phyloP scores from a whole-genome alignment of 2,113 vertebrate genomes.

The Rhinoptilus africanus region DNA sequence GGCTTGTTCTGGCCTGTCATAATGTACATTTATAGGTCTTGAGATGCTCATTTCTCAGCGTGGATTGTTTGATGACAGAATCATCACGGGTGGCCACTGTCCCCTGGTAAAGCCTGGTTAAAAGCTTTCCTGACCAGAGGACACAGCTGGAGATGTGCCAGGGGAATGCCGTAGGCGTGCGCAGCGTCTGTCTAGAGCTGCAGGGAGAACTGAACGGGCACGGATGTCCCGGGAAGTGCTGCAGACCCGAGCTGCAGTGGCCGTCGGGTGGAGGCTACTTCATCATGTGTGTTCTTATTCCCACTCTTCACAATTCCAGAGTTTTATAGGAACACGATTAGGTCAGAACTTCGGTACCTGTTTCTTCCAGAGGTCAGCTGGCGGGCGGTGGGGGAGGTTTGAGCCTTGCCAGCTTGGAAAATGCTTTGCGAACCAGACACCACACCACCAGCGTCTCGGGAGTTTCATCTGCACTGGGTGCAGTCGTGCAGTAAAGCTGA shows the following conservation, averaged over 20 bases:
- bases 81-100: not conserved
- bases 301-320: not conserved
- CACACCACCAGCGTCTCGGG: not conserved
- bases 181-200: not conserved
- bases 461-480: not conserved
- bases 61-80: not conserved
- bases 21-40: not conserved
- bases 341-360: not conserved
- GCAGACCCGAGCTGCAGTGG: not conserved
- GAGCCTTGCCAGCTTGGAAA: not conserved
- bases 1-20: not conserved
- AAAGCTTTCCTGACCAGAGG: not conserved
- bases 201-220: not conserved
- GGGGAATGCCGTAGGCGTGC: not conserved
- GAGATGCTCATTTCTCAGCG: not conserved
- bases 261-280: rapidly evolving
- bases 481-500: not conserved
- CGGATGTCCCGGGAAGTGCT: rapidly evolving
- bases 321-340: not conserved
- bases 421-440: not conserved
- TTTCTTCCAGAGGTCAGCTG: not conserved
- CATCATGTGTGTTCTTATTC: not conserved
- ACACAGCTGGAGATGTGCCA: not conserved
- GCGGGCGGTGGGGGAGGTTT: not conserved
- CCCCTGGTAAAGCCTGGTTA: not conserved